Evolutionary conservation across 2,888 invertebrate species (phyloP).

Genomic region (Drosophila hawaiiensis): DNA sequence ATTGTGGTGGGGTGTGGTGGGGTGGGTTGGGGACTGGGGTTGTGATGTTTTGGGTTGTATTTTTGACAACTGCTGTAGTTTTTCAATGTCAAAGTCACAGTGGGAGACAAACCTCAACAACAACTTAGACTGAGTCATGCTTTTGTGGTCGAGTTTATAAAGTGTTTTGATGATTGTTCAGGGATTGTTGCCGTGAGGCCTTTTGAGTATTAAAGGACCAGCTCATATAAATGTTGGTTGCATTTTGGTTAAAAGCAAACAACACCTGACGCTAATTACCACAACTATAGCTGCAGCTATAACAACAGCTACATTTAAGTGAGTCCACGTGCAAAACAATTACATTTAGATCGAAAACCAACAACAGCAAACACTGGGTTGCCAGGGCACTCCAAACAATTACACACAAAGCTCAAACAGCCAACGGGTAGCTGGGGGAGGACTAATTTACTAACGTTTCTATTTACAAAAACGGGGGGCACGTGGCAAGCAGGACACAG

Average conservation of each 20-base stretch:
- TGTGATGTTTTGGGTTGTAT: slow-evolving; percentile 1
- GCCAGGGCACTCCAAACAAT: slow-evolving; percentile 72
- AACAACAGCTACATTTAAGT: slow-evolving; percentile 30
- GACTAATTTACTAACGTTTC: slow-evolving; percentile 62
- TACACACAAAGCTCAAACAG: slow-evolving; percentile 48
- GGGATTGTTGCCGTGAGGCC: slow-evolving; percentile 6
- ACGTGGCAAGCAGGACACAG: slow-evolving; percentile 54
- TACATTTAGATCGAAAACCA: slow-evolving; percentile 61
- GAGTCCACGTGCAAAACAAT: slow-evolving; percentile 55
- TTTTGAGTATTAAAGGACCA: slow-evolving; percentile 9
- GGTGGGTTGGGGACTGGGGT: background rate
- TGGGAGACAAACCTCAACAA: slow-evolving; percentile 4
- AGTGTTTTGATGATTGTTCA: slow-evolving; percentile 41
- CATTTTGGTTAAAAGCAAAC: slow-evolving; percentile 12
- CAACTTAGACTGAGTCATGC: slow-evolving; percentile 63
- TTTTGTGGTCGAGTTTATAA: slow-evolving; percentile 35
- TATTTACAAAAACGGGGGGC: slow-evolving; percentile 59
- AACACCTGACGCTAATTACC: slow-evolving; percentile 73
- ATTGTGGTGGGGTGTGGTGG: background rate
- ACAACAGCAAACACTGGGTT: slow-evolving; percentile 36
- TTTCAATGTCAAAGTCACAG: slow-evolving; percentile 77
- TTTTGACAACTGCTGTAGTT: slow-evolving; percentile 48
- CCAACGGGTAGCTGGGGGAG: background rate
- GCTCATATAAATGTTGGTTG: slow-evolving; percentile 6
- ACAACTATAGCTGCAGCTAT: slow-evolving; percentile 17